phyloP scores from a whole-genome alignment of 2,888 invertebrate species.

The Aspidiotus destructor region DNA sequence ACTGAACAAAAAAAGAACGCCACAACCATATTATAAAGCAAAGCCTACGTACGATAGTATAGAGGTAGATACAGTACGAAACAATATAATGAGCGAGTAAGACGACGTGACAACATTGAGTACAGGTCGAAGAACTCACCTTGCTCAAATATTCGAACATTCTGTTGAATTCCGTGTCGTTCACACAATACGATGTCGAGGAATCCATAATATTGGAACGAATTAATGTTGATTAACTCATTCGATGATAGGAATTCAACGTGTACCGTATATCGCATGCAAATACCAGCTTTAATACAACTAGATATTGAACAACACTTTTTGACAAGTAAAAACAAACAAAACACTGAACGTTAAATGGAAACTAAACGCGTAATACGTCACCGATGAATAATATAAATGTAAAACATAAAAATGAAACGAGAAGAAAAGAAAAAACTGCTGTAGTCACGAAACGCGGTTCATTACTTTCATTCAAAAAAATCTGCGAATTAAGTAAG shows the following conservation, averaged over 20 bases:
- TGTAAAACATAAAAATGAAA: no score
- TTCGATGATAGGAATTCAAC: not conserved
- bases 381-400: not conserved
- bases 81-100: no score
- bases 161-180: constrained; percentile 51
- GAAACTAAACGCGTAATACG: not conserved
- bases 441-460: no score
- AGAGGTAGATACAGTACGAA: no score
- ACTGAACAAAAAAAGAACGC: no score
- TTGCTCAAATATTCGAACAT: constrained; percentile 59
- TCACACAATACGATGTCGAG: constrained; percentile 51
- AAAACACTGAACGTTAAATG: constrained; percentile 1
- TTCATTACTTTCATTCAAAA: no score
- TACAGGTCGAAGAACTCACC: constrained; percentile 43
- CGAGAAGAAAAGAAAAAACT: no score
- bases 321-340: not conserved
- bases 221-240: constrained; percentile 3
- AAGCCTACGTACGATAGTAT: no score
- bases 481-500: no score
- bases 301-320: not conserved
- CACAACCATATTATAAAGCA: no score
- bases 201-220: constrained; percentile 46
- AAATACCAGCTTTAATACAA: constrained; percentile 6
- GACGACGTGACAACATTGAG: no score
- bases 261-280: not conserved